Evolutionary conservation across 2,888 invertebrate species (phyloP).

Genomic region (Cataglyphis albicans): DNA sequence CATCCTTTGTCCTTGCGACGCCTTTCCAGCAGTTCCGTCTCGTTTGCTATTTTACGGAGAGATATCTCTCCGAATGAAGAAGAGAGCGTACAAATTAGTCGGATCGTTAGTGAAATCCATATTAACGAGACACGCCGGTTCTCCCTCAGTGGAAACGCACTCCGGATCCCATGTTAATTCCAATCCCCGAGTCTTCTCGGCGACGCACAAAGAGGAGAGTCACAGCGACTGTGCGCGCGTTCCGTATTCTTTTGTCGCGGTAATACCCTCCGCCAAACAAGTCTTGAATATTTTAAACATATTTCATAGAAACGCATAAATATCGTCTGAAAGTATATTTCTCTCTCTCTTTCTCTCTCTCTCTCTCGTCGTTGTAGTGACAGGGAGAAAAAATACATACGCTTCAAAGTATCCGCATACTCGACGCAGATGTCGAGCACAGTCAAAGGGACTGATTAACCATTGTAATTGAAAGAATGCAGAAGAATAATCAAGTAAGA

Average conservation of each 20-base stretch:
- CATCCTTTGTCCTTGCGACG: conserved; percentile 38
- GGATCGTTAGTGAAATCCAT: conserved; percentile 66
- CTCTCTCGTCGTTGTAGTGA: conserved; percentile 3
- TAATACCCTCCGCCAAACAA: conserved; percentile 54
- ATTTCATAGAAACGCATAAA: conserved; percentile 55
- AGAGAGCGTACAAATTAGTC: conserved; percentile 63
- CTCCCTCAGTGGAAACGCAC: conserved; percentile 43
- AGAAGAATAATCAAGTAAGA: conserved; percentile 4
- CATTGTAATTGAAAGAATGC: conserved; percentile 23
- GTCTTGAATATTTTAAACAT: conserved; percentile 57
- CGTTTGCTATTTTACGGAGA: conserved; percentile 42
- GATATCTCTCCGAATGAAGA: conserved; percentile 36
- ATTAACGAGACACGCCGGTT: conserved; percentile 58
- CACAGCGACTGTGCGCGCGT: conserved; percentile 23
- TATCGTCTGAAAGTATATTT: conserved; percentile 31
- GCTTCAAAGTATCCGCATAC: conserved; percentile 11
- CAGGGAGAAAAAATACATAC: neutral
- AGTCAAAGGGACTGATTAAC: conserved; percentile 32
- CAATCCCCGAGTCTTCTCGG: conserved; percentile 46
- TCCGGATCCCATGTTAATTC: conserved; percentile 59
- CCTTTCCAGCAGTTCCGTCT: conserved; percentile 37
- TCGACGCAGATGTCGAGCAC: conserved; percentile 19
- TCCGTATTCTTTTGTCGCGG: conserved; percentile 59
- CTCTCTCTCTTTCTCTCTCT: neutral
- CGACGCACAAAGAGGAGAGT: conserved; percentile 33